Evolutionary conservation across 2,797 vertebrate genomes (phyloP).

Genomic region (Taenioides sp.): DNA sequence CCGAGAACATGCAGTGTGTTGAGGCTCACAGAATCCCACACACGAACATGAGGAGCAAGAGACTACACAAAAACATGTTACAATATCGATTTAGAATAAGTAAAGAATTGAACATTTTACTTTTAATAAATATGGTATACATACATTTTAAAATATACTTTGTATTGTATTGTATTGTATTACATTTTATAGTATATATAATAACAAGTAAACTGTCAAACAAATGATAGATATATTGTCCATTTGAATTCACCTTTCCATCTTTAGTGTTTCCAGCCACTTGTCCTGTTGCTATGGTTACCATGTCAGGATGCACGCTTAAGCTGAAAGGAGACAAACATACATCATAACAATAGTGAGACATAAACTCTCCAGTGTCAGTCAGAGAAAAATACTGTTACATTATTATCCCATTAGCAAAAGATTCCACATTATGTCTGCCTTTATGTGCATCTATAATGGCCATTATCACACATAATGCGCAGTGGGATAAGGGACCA

Average conservation of each 20-base stretch:
- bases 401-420: neutral
- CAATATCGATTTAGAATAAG: neutral
- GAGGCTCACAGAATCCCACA: conserved; percentile 93
- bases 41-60: conserved; percentile 84
- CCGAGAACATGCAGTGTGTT: conserved; percentile 90
- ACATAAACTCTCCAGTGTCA: neutral
- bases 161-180: neutral
- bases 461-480: neutral
- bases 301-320: conserved; percentile 91
- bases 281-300: conserved; percentile 92
- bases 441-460: neutral
- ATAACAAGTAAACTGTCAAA: neutral
- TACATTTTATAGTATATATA: neutral
- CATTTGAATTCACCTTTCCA: conserved; percentile 81
- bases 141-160: too few relatives aligned
- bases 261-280: conserved; percentile 90
- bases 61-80: conserved; percentile 62
- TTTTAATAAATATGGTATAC: neutral
- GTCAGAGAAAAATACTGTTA: neutral
- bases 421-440: neutral
- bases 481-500: neutral
- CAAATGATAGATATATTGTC: neutral
- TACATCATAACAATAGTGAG: neutral
- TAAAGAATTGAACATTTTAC: neutral
- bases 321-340: conserved; percentile 72